These are phyloP conservation scores for Diploscapter pachys DNA, from an alignment of 1,140 invertebrate genomes.

Conservation along the genomic window DNA sequence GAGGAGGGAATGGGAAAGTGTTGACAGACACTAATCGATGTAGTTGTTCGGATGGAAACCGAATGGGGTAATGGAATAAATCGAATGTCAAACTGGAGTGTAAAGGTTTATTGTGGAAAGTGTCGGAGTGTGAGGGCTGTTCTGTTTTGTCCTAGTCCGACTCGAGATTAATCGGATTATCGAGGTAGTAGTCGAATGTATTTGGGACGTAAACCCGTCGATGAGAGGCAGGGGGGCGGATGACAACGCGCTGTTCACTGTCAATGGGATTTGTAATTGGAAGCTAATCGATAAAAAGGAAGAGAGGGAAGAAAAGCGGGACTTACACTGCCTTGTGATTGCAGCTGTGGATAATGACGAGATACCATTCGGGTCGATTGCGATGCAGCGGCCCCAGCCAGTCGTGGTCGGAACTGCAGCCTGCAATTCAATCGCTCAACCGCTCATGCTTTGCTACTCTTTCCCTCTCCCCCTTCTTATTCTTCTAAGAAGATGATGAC, in stretches of 20 bases:
- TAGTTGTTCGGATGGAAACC: background rate
- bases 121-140: background rate
- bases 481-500: too few relatives aligned
- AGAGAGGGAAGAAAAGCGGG: background rate
- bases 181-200: slow-evolving; percentile 34
- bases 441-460: too few relatives aligned
- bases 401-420: slow-evolving; percentile 33
- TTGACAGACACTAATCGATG: slow-evolving; percentile 6
- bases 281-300: background rate
- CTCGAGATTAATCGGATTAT: slow-evolving; percentile 34
- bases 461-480: too few relatives aligned
- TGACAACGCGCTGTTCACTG: slow-evolving; percentile 11
- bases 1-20: background rate
- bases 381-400: slow-evolving; percentile 23
- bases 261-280: background rate
- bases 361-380: slow-evolving; percentile 34
- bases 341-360: slow-evolving; percentile 32
- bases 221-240: background rate
- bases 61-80: background rate
- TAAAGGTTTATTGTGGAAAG: background rate
- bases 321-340: slow-evolving; percentile 2
- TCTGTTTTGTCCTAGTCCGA: too few relatives aligned
- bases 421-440: background rate
- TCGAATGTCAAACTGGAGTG: slow-evolving; percentile 8
- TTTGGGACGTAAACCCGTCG: slow-evolving; percentile 31